Base-by-base conservation (phyloP, 2,888 invertebrate species). In the Dascillus cervinus region DNA sequence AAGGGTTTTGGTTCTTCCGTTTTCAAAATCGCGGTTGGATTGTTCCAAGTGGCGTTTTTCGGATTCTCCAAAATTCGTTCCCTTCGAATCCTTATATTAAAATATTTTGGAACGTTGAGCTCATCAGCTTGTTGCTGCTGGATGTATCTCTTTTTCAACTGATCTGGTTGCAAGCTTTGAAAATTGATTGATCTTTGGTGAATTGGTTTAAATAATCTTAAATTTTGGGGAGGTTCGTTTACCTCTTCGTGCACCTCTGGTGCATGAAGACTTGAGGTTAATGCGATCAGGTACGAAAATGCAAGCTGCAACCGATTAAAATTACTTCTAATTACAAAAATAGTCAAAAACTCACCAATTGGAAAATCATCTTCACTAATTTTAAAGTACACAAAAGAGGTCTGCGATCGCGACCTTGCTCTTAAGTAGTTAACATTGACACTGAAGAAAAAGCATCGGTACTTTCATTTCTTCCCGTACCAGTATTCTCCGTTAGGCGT, bases 391-490 rank as follows among this genome's bases (percentile, higher is more conserved):
- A 17, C 4, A 17, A 17, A 8, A 17, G 17, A 8, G 17, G 8
- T 8, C 17, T 17, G 17, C 17, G 8, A 10, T 12, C 11, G 19
- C 52, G 48, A 55, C 53, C 52, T 54, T 52, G 50, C 44, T 50
- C 49, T 49, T 38, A 44, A 37, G 38, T 41, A n/a, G 38, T 47
- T 53, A 55, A 54, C 56, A 56, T 56, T 59, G 60, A 52, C 55
- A 61, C 59, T 61, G 60, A 53, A 51, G 51, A 54, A 46, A 29
- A 49, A 50, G 41, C 44, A 36, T 35, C 32, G 42, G 38, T 49
- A 53, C 59, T 60, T 60, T 58, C 58, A 47, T 60, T 60, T 62
- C 58, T 59, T 56, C 53, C 49, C 44, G n/a, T n/a, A n/a, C n/a
- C n/a, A n/a, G n/a, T n/a, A n/a, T n/a, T n/a, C n/a, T n/a, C n/a